phyloP scores from a whole-genome alignment of 2,797 vertebrate species.

The Siniperca undulata region DNA sequence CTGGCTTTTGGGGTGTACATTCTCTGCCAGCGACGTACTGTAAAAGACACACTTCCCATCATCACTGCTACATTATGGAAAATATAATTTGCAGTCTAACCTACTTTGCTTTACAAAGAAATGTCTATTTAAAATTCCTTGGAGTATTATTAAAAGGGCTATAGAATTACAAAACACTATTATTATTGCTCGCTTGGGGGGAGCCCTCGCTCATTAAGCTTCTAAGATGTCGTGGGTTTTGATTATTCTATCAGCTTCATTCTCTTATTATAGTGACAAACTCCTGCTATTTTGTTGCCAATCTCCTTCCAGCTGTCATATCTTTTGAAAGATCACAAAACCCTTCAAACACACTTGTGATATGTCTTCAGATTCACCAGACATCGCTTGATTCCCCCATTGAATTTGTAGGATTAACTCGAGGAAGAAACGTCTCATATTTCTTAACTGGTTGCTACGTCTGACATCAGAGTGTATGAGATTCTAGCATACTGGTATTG shows the following conservation, averaged over 20 bases:
- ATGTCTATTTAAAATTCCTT: conserved; percentile 77
- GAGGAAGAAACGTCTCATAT: conserved; percentile 80
- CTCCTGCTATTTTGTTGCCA: conserved; percentile 82
- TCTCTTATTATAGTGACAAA: conserved; percentile 83
- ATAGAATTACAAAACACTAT: conserved; percentile 84
- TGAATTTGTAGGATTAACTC: conserved; percentile 82
- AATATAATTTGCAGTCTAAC: conserved; percentile 74
- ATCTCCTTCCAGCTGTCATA: conserved; percentile 83
- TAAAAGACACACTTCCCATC: conserved; percentile 43
- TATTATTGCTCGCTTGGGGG: conserved; percentile 82
- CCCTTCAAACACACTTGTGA: conserved; percentile 79
- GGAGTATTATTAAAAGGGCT: conserved; percentile 82
- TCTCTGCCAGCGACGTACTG: not conserved
- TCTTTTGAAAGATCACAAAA: conserved; percentile 82
- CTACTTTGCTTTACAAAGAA: conserved; percentile 81
- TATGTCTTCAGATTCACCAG: conserved; percentile 80
- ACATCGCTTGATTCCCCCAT: conserved; percentile 81
- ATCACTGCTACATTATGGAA: conserved; percentile 63
- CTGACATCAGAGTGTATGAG: conserved; percentile 83
- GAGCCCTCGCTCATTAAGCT: conserved; percentile 82
- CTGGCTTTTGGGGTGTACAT: conserved; percentile 2
- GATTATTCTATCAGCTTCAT: conserved; percentile 81
- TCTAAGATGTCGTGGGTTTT: conserved; percentile 80
- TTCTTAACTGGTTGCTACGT: conserved; percentile 81
- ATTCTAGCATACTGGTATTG: conserved; percentile 79